Percentiles rank a stretch among this genome's conserved stretches.
Evolutionary conservation across 2,797 vertebrate genomes (phyloP).

Genomic region (Pipistrellus nathusii): DNA sequence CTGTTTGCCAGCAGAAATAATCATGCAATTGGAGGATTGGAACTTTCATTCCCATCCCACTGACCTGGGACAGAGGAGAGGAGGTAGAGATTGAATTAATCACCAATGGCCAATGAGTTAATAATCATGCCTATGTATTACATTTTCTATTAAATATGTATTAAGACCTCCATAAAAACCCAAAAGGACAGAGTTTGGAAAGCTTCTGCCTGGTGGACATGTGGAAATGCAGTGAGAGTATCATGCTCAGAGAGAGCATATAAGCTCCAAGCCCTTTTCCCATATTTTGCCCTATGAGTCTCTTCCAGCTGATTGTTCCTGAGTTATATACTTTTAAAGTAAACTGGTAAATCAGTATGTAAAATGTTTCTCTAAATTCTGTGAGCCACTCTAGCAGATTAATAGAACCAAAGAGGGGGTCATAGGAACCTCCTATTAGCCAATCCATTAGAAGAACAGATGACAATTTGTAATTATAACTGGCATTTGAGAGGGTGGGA

Average conservation of each 20-base stretch:
- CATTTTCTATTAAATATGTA: no score
- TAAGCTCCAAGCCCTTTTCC: neutral
- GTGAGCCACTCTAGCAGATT: neutral
- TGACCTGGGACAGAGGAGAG: no score
- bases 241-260: neutral
- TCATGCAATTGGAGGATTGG: neutral
- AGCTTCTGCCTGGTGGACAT: neutral
- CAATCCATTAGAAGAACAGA: neutral
- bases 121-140: neutral
- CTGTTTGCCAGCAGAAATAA: neutral
- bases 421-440: neutral
- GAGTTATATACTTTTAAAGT: neutral
- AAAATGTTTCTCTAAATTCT: neutral
- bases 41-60: neutral
- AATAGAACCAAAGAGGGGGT: neutral
- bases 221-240: neutral
- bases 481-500: neutral
- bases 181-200: neutral
- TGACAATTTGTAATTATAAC: no score
- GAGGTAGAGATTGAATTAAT: neutral
- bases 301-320: neutral
- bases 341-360: neutral
- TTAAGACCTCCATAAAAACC: neutral
- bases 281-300: neutral
- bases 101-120: neutral